Percentiles rank a stretch among this genome's conserved stretches.
Evolutionary conservation across 2,888 invertebrate genomes (phyloP).

Genomic region (Bibio marci): DNA sequence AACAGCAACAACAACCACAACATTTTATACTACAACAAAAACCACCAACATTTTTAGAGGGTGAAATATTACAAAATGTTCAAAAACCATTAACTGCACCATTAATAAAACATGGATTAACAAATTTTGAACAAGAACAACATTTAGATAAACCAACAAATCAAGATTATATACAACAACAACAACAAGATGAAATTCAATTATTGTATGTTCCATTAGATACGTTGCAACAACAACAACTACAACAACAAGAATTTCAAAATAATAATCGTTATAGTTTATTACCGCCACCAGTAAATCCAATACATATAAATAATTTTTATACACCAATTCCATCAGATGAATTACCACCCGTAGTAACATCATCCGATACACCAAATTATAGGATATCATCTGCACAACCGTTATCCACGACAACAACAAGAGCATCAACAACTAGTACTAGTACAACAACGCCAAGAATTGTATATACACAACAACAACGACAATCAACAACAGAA

Average conservation of each 20-base stretch:
- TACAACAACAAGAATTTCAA: slow-evolving; percentile 12
- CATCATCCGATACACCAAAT: slow-evolving; percentile 6
- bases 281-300: slow-evolving; percentile 25
- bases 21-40: slow-evolving; percentile 5
- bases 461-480: slow-evolving; percentile 26
- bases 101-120: background rate
- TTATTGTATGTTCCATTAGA: slow-evolving; percentile 69
- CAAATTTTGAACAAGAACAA: background rate
- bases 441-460: slow-evolving; percentile 11
- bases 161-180: slow-evolving; percentile 10
- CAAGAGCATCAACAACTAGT: slow-evolving; percentile 6
- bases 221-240: slow-evolving; percentile 33
- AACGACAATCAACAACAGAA: slow-evolving; percentile 28
- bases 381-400: background rate
- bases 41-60: slow-evolving; percentile 5
- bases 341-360: slow-evolving; percentile 3
- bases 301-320: slow-evolving; percentile 30
- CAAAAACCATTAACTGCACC: background rate
- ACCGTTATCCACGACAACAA: slow-evolving; percentile 4
- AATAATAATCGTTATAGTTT: slow-evolving; percentile 20
- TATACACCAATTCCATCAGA: slow-evolving; percentile 21
- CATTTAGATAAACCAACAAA: slow-evolving; percentile 1
- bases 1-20: slow-evolving; percentile 5
- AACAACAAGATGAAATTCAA: slow-evolving; percentile 49
- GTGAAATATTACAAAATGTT: background rate